phyloP scores from a whole-genome alignment of 2,888 invertebrate species.

The Noctua fimbriata region DNA sequence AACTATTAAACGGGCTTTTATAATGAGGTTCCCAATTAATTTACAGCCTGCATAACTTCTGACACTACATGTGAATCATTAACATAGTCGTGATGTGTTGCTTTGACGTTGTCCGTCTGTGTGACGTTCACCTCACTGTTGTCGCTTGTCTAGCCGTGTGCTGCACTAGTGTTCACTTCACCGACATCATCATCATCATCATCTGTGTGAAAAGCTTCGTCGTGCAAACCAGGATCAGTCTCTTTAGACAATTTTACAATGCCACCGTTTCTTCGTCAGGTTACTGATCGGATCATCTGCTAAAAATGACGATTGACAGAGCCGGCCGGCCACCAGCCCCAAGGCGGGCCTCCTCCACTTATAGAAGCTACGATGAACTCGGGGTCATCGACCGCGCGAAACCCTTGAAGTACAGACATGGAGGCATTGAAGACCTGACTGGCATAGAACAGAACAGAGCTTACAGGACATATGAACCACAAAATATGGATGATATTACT shows the following conservation, averaged over 20 bases:
- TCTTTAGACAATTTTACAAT: constrained; percentile 70
- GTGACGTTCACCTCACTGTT: constrained; percentile 50
- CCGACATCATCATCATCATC: constrained; percentile 45
- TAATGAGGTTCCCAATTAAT: constrained; percentile 57
- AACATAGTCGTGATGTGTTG: constrained; percentile 60
- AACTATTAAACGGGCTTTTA: constrained; percentile 37
- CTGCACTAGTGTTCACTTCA: constrained; percentile 45
- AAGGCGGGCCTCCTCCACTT: constrained; percentile 84
- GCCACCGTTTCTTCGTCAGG: constrained; percentile 82
- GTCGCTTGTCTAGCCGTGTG: constrained; percentile 55
- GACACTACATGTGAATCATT: constrained; percentile 63
- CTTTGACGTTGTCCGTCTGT: constrained; percentile 53
- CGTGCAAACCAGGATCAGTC: constrained; percentile 78
- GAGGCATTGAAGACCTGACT: constrained; percentile 85
- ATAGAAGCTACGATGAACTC: constrained; percentile 88
- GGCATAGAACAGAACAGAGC: constrained; percentile 80
- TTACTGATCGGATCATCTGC: constrained; percentile 71
- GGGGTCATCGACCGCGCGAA: constrained; percentile 83
- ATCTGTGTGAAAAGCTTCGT: constrained; percentile 49
- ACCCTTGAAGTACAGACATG: constrained; percentile 84
- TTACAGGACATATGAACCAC: constrained; percentile 78
- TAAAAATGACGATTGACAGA: constrained; percentile 87
- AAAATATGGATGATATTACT: constrained; percentile 86
- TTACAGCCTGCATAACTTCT: constrained; percentile 49
- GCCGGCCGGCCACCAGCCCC: constrained; percentile 86